These are phyloP conservation scores for Aspidoscelis tigris DNA, from an alignment of 2,113 vertebrate species.

Conservation along the genomic window DNA sequence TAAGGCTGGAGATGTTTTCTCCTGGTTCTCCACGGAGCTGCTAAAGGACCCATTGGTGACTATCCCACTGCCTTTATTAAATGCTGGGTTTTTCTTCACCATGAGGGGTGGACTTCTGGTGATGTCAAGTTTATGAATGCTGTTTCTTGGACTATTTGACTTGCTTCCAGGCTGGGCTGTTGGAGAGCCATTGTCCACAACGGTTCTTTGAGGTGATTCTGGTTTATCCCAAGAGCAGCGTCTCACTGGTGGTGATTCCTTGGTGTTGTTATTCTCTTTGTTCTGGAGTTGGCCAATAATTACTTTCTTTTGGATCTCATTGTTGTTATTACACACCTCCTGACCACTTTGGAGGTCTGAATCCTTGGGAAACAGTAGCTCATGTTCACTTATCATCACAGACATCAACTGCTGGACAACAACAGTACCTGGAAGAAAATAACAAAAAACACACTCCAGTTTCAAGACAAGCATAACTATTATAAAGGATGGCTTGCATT, in stretches of 20 bases:
- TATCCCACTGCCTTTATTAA: slow-evolving; percentile 95
- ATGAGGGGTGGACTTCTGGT: slow-evolving; percentile 88
- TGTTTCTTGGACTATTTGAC: slow-evolving; percentile 85
- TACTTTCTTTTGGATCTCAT: slow-evolving; percentile 77
- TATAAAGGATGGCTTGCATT: not conserved
- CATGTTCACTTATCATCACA: slow-evolving; percentile 91
- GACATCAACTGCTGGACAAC: slow-evolving; percentile 98
- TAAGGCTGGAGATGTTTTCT: slow-evolving; percentile 81
- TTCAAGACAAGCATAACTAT: slow-evolving; percentile 11
- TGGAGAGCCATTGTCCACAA: slow-evolving; percentile 80
- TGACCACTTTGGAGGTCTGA: slow-evolving; percentile 73
- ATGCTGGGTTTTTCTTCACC: slow-evolving; percentile 95
- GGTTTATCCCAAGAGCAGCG: slow-evolving; percentile 90
- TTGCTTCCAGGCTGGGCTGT: slow-evolving; percentile 74
- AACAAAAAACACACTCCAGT: not conserved
- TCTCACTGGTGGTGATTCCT: slow-evolving; percentile 66
- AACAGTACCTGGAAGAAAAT: slow-evolving; percentile 83
- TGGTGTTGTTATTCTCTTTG: slow-evolving; percentile 89
- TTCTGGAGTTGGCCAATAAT: slow-evolving; percentile 80
- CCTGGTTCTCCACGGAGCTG: slow-evolving; percentile 82
- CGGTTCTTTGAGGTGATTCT: slow-evolving; percentile 82
- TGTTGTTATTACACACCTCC: slow-evolving; percentile 89
- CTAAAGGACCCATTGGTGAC: slow-evolving; percentile 98
- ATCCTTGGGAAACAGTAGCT: slow-evolving; percentile 86
- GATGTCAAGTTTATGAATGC: slow-evolving; percentile 83